phyloP scores from a whole-genome alignment of 1,140 invertebrate species.

The Heliothis virescens region DNA sequence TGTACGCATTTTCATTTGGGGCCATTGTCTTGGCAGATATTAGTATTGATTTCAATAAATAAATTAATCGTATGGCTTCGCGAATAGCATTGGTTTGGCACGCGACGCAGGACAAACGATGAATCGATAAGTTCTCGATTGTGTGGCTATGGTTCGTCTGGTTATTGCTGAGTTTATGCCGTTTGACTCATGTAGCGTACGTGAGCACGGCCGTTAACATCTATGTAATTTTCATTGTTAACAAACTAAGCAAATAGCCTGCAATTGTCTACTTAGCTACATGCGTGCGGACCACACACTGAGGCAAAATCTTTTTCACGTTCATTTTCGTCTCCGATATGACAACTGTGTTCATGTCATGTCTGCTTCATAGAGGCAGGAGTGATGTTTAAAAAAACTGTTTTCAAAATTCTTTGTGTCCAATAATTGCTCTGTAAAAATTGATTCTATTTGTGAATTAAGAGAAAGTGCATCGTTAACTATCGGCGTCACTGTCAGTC shows the following conservation, averaged over 20 bases:
- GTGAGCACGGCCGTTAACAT: slow-evolving; percentile 79
- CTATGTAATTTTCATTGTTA: slow-evolving; percentile 76
- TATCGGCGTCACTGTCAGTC: too few relatives aligned
- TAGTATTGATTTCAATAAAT: slow-evolving; percentile 86
- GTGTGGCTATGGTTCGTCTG: slow-evolving; percentile 71
- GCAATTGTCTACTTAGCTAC: slow-evolving; percentile 40
- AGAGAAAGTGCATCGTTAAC: too few relatives aligned
- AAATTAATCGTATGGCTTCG: slow-evolving; percentile 83
- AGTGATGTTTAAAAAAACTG: too few relatives aligned
- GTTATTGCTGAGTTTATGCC: slow-evolving; percentile 77
- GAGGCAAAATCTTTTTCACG: neutral
- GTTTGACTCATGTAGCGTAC: slow-evolving; percentile 79
- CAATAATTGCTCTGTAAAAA: too few relatives aligned
- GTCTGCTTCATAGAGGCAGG: neutral
- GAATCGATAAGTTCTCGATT: slow-evolving; percentile 80
- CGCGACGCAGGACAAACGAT: slow-evolving; percentile 75
- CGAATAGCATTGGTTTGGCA: slow-evolving; percentile 83
- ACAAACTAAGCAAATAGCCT: slow-evolving; percentile 57
- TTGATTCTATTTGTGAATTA: too few relatives aligned
- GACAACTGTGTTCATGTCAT: neutral
- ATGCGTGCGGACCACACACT: slow-evolving; percentile 38
- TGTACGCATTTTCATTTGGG: slow-evolving; percentile 84
- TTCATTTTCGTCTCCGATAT: neutral
- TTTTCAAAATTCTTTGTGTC: neutral
- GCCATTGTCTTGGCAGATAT: slow-evolving; percentile 84